Conservation (phyloP, 2,888 invertebrate genomes). For the Eupeodes latifasciatus region DNA sequence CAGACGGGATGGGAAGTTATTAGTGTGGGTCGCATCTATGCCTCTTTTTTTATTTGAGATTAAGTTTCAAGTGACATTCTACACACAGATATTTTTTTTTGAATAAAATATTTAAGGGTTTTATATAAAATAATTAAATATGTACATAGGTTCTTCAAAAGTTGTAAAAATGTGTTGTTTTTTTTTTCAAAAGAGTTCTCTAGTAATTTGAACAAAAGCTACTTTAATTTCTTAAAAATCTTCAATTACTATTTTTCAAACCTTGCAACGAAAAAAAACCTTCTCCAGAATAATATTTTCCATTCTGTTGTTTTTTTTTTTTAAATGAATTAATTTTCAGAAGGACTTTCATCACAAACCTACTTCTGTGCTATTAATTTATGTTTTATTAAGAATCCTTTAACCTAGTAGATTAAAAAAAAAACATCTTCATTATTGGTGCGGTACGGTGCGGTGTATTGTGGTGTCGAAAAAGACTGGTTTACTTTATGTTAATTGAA, state of each 20-base stretch:
- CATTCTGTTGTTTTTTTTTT: not conserved
- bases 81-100: not conserved
- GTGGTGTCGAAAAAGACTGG: slow-evolving; percentile 19
- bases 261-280: not conserved
- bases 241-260: not conserved
- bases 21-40: no score
- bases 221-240: not conserved
- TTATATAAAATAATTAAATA: not conserved
- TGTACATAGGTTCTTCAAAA: not conserved
- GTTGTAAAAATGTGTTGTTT: not conserved
- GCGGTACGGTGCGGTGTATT: not conserved
- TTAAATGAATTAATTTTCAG: slow-evolving; percentile 9
- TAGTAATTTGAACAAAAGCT: not conserved
- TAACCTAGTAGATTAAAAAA: slow-evolving; percentile 13
- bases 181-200: not conserved
- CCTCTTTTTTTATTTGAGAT: slow-evolving; percentile 1
- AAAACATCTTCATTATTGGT: not conserved
- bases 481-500: slow-evolving; percentile 67
- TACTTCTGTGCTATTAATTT: not conserved
- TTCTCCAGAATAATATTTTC: not conserved
- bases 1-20: no score
- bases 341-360: not conserved
- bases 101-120: not conserved
- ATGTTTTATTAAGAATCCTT: not conserved
- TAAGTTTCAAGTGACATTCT: not conserved